Base-by-base conservation (phyloP, 2,888 invertebrate genomes). In the Megamerina dolium region DNA sequence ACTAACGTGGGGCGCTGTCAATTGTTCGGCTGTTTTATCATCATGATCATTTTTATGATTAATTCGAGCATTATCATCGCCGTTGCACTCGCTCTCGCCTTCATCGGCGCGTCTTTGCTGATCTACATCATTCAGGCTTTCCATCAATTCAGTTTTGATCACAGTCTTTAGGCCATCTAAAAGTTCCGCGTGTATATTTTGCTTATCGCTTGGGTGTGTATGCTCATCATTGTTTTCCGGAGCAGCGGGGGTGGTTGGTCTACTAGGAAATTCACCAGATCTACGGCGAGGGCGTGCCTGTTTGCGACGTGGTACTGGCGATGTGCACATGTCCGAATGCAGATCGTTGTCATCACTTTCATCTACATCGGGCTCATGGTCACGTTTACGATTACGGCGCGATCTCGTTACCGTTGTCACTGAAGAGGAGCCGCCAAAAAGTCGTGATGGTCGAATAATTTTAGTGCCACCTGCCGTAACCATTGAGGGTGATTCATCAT, bases 271-370 rank as follows among this genome's bases (percentile, higher is more conserved):
- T 58, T 91, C 91, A 5, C 89, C 88, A 0, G 89, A 89, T 61
- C 90, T 78, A 52, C 91, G 77, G 34, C 90, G 75, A 3, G 91
- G 91, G 37, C 90, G 75, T 6, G 90, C 90, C 72, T 91, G 90
- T 61, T 90, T 90, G 51, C 90, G 75, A 48, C 90, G 75, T 1
- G 89, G 87, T 73, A 85, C 78, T n/a, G 87, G 88, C 45, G 87
- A 87, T 41, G 81, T 79, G 56, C 86, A 85, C 60, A 77, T 66
- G 57, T 73, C 68, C 42, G 76, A 52, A 32, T 58, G 55, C 2
- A 56, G 56, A 20, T 60, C 41, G 26, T 63, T 61, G 45, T 64
- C 63, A 59, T 61, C 65, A 60, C 76, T 52, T 74, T 76, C 30
- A 21, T 57, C 53, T 5, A 49, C 44, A 20, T 54, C 54, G 6